Percentiles rank a stretch among this genome's conserved stretches.
phyloP scores from a whole-genome alignment of 2,888 invertebrate species.

The Papilio gigon region DNA sequence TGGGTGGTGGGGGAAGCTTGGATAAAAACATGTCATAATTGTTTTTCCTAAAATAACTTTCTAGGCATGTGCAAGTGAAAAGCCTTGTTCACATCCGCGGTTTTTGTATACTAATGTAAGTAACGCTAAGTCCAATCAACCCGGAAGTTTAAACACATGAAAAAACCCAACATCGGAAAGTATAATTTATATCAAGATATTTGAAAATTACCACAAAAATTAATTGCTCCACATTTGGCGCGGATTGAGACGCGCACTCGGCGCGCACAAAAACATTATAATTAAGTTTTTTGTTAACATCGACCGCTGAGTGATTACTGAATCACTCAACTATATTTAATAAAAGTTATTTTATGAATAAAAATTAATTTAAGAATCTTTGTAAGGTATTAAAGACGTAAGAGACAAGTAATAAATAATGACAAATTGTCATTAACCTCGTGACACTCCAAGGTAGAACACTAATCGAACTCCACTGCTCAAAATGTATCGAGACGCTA shows the following conservation, averaged over 20 bases:
- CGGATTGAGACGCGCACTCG: constrained; percentile 1
- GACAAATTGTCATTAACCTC: too few species aligned
- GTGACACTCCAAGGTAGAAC: too few species aligned
- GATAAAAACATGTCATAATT: too few species aligned
- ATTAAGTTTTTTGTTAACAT: constrained; percentile 16
- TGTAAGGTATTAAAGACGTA: too few species aligned
- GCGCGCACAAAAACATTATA: constrained; percentile 7
- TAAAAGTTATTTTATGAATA: background rate
- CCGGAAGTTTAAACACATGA: background rate
- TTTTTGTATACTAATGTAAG: too few species aligned
- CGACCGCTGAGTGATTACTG: background rate
- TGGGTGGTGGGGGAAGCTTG: too few species aligned
- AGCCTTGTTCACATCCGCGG: too few species aligned
- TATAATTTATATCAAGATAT: constrained; percentile 12
- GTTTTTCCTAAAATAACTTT: too few species aligned
- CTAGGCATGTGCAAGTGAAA: too few species aligned
- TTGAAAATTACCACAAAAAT: constrained; percentile 13
- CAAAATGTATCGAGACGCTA: too few species aligned
- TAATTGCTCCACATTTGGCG: constrained; percentile 21
- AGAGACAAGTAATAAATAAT: too few species aligned
- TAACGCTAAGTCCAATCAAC: constrained; percentile 7
- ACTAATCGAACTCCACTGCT: too few species aligned
- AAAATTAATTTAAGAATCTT: background rate
- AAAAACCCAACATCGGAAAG: background rate
- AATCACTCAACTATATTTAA: background rate